Percentiles rank a stretch among this genome's conserved stretches.
phyloP scores from a whole-genome alignment of 2,797 vertebrate species.

The Notolabrus celidotus region DNA sequence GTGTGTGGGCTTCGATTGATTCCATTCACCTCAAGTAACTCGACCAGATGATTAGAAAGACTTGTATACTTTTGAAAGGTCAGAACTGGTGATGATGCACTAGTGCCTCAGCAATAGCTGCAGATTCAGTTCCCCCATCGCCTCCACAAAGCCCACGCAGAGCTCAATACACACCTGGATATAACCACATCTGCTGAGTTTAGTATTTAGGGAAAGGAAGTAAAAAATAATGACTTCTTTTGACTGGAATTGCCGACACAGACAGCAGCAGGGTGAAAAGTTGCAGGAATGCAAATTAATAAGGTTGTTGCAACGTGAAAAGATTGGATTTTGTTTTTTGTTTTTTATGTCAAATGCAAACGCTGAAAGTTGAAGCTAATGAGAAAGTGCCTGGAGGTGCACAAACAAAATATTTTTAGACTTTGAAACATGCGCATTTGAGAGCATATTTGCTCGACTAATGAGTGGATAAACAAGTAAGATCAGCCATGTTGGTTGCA shows the following conservation, averaged over 20 bases:
- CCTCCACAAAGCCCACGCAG: constrained; percentile 33
- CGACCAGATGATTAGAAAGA: constrained; percentile 22
- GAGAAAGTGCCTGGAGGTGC: constrained; percentile 4
- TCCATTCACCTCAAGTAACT: constrained; percentile 47
- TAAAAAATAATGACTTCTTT: constrained; percentile 20
- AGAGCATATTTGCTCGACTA: constrained; percentile 1
- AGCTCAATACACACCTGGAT: constrained; percentile 49
- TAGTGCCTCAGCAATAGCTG: constrained; percentile 35
- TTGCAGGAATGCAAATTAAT: constrained; percentile 13
- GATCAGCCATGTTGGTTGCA: constrained; percentile 1
- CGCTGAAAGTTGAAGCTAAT: background rate
- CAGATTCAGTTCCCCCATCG: constrained; percentile 45
- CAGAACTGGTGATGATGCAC: constrained; percentile 29
- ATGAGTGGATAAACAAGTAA: background rate
- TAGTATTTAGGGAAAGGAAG: constrained; percentile 12
- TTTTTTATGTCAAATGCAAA: background rate
- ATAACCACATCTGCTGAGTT: constrained; percentile 38
- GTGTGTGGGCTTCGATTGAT: constrained; percentile 25
- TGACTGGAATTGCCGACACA: constrained; percentile 18
- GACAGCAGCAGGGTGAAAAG: background rate
- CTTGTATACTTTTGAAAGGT: constrained; percentile 63
- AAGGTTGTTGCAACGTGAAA: background rate
- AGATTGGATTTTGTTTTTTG: background rate
- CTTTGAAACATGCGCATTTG: background rate
- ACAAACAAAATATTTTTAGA: background rate